phyloP scores from a whole-genome alignment of 2,113 vertebrate genomes.

The Spermophilus dauricus region DNA sequence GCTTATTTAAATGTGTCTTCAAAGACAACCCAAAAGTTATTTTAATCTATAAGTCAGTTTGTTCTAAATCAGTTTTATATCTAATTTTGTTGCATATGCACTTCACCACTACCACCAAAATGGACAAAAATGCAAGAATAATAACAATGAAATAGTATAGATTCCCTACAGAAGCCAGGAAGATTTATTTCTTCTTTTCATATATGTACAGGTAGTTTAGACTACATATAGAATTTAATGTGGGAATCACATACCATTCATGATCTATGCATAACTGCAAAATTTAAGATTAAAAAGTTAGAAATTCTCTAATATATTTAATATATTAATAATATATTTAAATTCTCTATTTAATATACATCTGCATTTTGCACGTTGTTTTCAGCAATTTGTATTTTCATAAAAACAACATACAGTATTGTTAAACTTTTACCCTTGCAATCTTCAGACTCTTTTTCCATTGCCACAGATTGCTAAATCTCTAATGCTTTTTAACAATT shows the following conservation, averaged over 20 bases:
- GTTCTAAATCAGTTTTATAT: background rate
- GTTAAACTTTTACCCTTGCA: slow-evolving; percentile 72
- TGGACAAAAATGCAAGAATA: background rate
- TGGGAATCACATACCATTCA: slow-evolving; percentile 83
- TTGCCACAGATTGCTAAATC: slow-evolving; percentile 54
- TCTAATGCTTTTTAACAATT: slow-evolving; percentile 59
- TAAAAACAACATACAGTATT: slow-evolving; percentile 72
- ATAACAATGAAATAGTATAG: background rate
- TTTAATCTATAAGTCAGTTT: background rate
- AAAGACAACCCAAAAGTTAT: slow-evolving; percentile 60
- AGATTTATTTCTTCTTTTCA: slow-evolving; percentile 76
- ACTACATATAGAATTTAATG: slow-evolving; percentile 74
- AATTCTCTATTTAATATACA: slow-evolving; percentile 76
- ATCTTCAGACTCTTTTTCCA: slow-evolving; percentile 78
- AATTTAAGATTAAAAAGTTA: slow-evolving; percentile 79
- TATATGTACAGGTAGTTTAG: slow-evolving; percentile 64
- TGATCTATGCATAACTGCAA: slow-evolving; percentile 73
- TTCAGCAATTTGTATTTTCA: slow-evolving; percentile 81
- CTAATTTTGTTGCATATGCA: slow-evolving; percentile 73
- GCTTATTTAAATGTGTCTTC: background rate
- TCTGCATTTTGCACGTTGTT: slow-evolving; percentile 73
- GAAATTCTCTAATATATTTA: slow-evolving; percentile 42
- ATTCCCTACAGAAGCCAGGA: slow-evolving; percentile 77
- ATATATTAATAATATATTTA: background rate
- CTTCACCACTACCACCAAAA: background rate